Conservation (phyloP, 2,888 invertebrate species). For the Leucozona laternaria region DNA sequence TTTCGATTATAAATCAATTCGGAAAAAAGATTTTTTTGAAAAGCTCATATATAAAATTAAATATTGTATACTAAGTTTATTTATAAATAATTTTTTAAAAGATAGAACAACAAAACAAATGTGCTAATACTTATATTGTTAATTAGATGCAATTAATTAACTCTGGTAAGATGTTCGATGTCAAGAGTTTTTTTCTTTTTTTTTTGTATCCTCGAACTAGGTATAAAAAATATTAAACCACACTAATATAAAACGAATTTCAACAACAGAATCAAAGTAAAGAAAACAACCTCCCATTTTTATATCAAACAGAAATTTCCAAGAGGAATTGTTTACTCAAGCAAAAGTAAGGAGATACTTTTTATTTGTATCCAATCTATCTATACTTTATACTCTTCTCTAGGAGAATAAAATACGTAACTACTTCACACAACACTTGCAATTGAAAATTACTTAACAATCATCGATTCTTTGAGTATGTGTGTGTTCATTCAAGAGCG, state of each 20-base stretch:
- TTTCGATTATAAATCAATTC: no score
- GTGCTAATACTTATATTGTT: neutral
- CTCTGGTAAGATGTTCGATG: neutral
- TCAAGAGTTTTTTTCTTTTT: neutral
- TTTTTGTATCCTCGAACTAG: slow-evolving; percentile 1
- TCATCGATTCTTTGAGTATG: slow-evolving; percentile 52
- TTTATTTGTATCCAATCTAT: slow-evolving; percentile 13
- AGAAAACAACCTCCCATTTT: neutral
- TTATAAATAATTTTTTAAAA: neutral
- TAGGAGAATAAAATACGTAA: neutral
- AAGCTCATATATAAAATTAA: no score
- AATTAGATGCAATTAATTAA: neutral
- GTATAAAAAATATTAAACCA: slow-evolving; percentile 45
- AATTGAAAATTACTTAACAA: slow-evolving; percentile 72
- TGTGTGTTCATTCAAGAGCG: slow-evolving; percentile 45
- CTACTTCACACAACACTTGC: slow-evolving; percentile 40
- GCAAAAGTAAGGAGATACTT: neutral
- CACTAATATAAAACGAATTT: neutral
- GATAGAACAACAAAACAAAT: neutral
- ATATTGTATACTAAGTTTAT: no score
- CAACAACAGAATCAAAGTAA: neutral
- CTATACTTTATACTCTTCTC: slow-evolving; percentile 10
- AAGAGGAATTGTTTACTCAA: slow-evolving; percentile 22
- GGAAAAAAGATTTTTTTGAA: no score
- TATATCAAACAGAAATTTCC: slow-evolving; percentile 9